Evolutionary conservation across 2,888 invertebrate species (phyloP), one percentile per base, ranked within the genome.

Genomic region (Hypercompe scribonia): DNA sequence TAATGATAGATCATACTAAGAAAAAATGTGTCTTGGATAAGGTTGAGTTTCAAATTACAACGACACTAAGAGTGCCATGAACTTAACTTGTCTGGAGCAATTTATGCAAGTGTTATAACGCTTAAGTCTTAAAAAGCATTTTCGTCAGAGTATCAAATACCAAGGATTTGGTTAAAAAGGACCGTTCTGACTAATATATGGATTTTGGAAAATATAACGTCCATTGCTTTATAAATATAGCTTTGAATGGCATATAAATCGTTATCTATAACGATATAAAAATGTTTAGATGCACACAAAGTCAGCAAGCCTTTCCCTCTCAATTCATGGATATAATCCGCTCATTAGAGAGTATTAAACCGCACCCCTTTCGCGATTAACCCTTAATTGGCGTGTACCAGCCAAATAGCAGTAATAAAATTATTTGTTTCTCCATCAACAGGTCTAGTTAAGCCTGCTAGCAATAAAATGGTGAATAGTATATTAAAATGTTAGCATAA

Each of bases 1-100:
- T 94, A 93, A 92, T 90, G 89, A 92, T 91, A 92, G 92, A 92
- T 91, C 91, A 89, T 91, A 90, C 91, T 92, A 92, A 91, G 88
- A 91, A 92, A 92, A 91, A 89, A 87, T 88, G 87, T 87, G 84
- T 85, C 75, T 78, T 72, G 74, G 81, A 58, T 24, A 61, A 74
- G 80, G 77, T 83, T 77, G 87, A 89, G 89, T 91, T 90, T 91
- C 91, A 89, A 88, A 87, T 78, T 77, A 82, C 75, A 79, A 75
- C 61, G 74, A 68, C 0, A 28, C 21, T 68, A 36, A 21, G 33
- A 54, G 28, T 24, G 42, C 46, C 28, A 11, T 33, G 63, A 50
- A 36, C 11, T 36, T 54, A 21, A 34, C 46, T 11, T 7, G 24
- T 39, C 39, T 28, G 8, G 1, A 36, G 21, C 28, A 31, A 36